A percentile compares a stretch with the other conserved stretches of the same genome.
Evolutionary conservation across 2,888 invertebrate genomes (phyloP).

Genomic region (Zygothrica quintamaculata): DNA sequence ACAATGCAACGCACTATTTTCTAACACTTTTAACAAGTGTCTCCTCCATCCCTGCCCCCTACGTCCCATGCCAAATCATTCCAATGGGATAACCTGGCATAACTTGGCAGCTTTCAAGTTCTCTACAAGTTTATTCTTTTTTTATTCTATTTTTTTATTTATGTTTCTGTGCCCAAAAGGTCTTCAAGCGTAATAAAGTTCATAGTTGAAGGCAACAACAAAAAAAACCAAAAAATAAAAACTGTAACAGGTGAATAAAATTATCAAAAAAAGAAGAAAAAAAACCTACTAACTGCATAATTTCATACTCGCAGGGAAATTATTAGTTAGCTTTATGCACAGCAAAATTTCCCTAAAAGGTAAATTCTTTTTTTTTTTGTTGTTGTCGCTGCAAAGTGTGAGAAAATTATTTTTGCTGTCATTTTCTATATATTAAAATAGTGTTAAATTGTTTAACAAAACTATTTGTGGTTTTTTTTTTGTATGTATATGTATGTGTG

Average conservation of each 20-base stretch:
- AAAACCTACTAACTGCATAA: too few relatives aligned
- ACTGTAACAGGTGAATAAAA: constrained; percentile 56
- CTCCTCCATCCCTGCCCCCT: constrained; percentile 29
- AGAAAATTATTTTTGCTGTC: constrained; percentile 51
- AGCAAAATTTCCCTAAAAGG: constrained; percentile 20
- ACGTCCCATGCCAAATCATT: neutral
- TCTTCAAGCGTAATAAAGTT: constrained; percentile 76
- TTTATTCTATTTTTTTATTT: constrained; percentile 17
- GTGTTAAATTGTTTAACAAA: constrained; percentile 68
- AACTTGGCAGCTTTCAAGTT: constrained; percentile 63
- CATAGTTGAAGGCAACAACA: constrained; percentile 74
- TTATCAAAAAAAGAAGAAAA: constrained; percentile 22
- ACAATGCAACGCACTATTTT: constrained; percentile 82
- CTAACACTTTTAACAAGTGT: constrained; percentile 78
- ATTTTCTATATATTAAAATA: constrained; percentile 53
- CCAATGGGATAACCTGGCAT: constrained; percentile 32
- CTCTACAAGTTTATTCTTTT: constrained; percentile 30
- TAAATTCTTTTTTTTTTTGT: constrained; percentile 12
- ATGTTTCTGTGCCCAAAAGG: constrained; percentile 58
- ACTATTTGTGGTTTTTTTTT: constrained; percentile 57
- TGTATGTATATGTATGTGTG: too few relatives aligned
- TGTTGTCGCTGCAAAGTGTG: constrained; percentile 38
- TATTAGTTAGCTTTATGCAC: neutral
- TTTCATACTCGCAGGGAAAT: constrained; percentile 22
- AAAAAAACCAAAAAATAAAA: constrained; percentile 42